Conservation (phyloP, 2,797 vertebrate genomes). For the Esox lucius region DNA sequence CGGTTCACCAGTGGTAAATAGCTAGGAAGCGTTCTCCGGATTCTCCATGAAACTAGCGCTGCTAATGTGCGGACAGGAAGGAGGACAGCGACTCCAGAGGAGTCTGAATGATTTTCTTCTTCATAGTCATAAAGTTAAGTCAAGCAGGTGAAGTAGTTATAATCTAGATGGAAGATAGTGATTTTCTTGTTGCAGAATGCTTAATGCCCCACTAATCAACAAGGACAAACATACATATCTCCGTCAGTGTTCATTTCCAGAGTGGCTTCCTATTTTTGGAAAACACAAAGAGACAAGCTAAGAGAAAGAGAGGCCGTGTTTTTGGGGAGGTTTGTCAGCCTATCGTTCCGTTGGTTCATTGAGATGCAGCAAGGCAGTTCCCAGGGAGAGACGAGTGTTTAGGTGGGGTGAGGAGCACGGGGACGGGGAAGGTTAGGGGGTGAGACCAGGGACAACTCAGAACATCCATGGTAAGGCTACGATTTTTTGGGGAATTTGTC, state of each 20-base stretch:
- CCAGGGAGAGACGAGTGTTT: slow-evolving; percentile 2
- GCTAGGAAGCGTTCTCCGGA: slow-evolving; percentile 30
- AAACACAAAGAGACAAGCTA: slow-evolving; percentile 39
- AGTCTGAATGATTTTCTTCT: slow-evolving; percentile 28
- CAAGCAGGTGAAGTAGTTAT: slow-evolving; percentile 34
- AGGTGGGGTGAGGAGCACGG: not conserved
- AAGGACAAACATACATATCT: slow-evolving; percentile 37
- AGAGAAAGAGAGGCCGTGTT: slow-evolving; percentile 13
- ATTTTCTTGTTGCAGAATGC: slow-evolving; percentile 38
- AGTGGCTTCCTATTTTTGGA: slow-evolving; percentile 39
- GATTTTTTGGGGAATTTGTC: slow-evolving; percentile 37
- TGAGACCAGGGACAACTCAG: slow-evolving; percentile 39
- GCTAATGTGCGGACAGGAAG: slow-evolving; percentile 30
- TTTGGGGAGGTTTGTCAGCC: slow-evolving; percentile 22
- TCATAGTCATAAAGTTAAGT: not conserved
- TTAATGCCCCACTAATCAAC: slow-evolving; percentile 34
- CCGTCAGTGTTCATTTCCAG: slow-evolving; percentile 58
- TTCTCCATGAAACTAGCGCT: slow-evolving; percentile 23
- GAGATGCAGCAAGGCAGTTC: slow-evolving; percentile 51
- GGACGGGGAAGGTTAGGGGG: slow-evolving; percentile 19
- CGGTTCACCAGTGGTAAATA: slow-evolving; percentile 15
- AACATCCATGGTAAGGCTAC: slow-evolving; percentile 62
- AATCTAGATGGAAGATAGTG: slow-evolving; percentile 33
- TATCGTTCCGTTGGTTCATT: slow-evolving; percentile 38
- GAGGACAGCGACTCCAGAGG: slow-evolving; percentile 19